Evolutionary conservation across 2,113 vertebrate species (phyloP), one percentile per base, ranked within the genome.

Genomic region (Dissostichus mawsoni): DNA sequence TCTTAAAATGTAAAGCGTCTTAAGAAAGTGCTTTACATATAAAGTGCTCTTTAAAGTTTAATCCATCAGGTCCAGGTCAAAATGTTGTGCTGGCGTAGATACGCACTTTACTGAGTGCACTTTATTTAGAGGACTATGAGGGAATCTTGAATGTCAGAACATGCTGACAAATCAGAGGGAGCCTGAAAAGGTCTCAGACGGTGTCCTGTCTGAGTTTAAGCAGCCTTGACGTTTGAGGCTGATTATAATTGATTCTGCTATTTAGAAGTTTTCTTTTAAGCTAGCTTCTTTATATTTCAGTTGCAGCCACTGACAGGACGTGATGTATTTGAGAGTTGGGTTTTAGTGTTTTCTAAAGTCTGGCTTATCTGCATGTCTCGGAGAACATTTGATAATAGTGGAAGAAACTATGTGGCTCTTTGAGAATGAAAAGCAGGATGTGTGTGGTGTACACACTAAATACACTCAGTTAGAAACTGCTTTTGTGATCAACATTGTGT

Each of bases 161-260:
- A 67, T 58, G 55, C 68, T 61, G 61, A 50, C 50, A 17, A 50
- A 48, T 55, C 13, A 9, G 5, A 16, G 11, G 23, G n/a, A 57
- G 7, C 1, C 25, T 57, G n/a, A n/a, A 71, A 25, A 63, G 9
- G 45, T 72, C 36, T 69, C 18, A 23, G n/a, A 48, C 68, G 23
- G 41, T 33, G 41, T 59, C 47, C 9, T 59, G 18, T 69, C 36
- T 56, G 52, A 76, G 12, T 57, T 76, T 1, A 59, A 74, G 3
- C 17, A 11, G 41, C 8, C 25, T 50, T 62, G n/a, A 72, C 0
- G 0, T 69, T 48, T 63, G 29, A 29, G 29, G 29, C 29, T 29
- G 62, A 89, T 73, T 72, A 25, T 66, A 69, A 20, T 18, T 76
- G 48, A 76, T 79, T 73, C 9, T 62, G 29, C 20, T 29, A 53